phyloP scores from a whole-genome alignment of 1,140 invertebrate genomes.

The Limonius californicus region DNA sequence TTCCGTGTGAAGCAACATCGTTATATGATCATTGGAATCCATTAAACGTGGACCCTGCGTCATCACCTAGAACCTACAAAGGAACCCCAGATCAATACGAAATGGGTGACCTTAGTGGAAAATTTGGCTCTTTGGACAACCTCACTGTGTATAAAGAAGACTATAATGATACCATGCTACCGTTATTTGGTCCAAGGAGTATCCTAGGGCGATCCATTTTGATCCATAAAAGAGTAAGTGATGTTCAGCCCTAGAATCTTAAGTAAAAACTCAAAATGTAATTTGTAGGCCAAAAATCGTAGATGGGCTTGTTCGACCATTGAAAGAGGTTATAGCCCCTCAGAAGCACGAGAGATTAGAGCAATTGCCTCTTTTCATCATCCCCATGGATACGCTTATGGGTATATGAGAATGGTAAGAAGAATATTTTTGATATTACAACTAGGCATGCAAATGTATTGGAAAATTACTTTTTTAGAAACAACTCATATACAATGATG shows the following conservation, averaged over 20 bases:
- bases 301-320: conserved; percentile 83
- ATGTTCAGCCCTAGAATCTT: too few relatives aligned
- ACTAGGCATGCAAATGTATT: background rate
- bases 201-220: conserved; percentile 86
- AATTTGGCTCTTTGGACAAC: conserved; percentile 73
- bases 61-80: conserved; percentile 51
- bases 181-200: conserved; percentile 77
- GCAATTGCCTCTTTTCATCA: conserved; percentile 91
- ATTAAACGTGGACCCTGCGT: conserved; percentile 59
- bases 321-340: conserved; percentile 79
- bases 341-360: conserved; percentile 77
- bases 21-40: conserved; percentile 84
- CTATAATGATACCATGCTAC: conserved; percentile 81
- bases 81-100: conserved; percentile 81
- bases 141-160: conserved; percentile 53
- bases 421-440: background rate
- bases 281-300: conserved; percentile 44
- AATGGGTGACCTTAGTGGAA: conserved; percentile 86
- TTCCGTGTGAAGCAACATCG: conserved; percentile 80
- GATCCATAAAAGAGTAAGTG: conserved; percentile 71
- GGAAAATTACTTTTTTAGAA: conserved; percentile 54
- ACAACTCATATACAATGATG: conserved; percentile 83
- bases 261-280: too few relatives aligned
- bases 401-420: conserved; percentile 79
- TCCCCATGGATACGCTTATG: conserved; percentile 78